Conservation (phyloP, 1,140 invertebrate genomes). For the Aphis gossypii region DNA sequence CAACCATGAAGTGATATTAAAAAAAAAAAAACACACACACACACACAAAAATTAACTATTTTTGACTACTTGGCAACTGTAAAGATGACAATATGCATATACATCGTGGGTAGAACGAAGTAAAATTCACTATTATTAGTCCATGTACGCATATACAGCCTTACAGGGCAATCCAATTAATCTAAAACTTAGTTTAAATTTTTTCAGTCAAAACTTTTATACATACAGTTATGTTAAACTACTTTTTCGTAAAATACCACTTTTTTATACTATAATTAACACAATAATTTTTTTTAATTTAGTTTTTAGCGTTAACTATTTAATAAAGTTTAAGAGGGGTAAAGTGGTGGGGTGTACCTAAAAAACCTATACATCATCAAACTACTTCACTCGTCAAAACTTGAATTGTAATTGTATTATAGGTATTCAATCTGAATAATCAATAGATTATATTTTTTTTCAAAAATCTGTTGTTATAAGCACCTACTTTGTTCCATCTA, state of each 20-base stretch:
- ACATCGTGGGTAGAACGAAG: not conserved
- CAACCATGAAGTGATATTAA: not conserved
- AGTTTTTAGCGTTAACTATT: not conserved
- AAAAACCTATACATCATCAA: not conserved
- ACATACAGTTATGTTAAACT: not conserved
- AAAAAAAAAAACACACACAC: not conserved
- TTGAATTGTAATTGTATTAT: no score
- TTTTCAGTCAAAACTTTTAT: not conserved
- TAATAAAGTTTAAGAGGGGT: not conserved
- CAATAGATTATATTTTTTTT: not conserved
- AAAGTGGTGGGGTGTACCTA: not conserved
- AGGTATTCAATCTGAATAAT: not conserved
- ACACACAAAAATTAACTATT: not conserved
- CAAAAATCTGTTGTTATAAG: not conserved
- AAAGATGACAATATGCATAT: not conserved
- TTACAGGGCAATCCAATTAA: not conserved
- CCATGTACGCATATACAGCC: no score
- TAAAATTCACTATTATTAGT: constrained; percentile 4
- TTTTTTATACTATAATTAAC: not conserved
- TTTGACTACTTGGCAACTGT: not conserved
- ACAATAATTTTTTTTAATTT: not conserved
- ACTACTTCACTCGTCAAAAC: not conserved
- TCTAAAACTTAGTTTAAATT: not conserved
- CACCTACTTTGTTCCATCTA: not conserved
- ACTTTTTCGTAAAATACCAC: not conserved